These are phyloP conservation scores for Leucoraja ocellata DNA, from an alignment of 2,797 vertebrate genomes.

Conservation along the genomic window DNA sequence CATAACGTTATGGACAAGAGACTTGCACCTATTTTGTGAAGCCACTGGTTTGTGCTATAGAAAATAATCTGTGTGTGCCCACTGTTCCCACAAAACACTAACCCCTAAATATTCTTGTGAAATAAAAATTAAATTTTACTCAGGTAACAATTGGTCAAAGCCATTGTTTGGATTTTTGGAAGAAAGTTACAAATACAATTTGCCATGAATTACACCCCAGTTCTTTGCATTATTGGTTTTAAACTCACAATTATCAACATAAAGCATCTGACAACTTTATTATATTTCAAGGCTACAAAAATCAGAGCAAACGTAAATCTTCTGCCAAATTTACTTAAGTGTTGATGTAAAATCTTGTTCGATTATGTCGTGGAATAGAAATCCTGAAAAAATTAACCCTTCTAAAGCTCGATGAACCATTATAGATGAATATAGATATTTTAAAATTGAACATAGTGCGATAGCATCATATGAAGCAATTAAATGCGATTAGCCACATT, in stretches of 20 bases:
- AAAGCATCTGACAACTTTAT: background rate
- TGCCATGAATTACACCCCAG: background rate
- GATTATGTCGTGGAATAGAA: background rate
- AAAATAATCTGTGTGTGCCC: background rate
- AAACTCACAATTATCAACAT: background rate
- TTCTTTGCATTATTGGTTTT: background rate
- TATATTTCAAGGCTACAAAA: background rate
- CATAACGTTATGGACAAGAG: background rate
- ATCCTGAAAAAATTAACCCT: constrained; percentile 5
- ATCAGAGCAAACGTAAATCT: background rate
- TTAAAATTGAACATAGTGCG: background rate
- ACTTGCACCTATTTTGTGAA: background rate
- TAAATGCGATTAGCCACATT: constrained; percentile 4
- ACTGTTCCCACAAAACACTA: background rate
- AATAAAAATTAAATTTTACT: background rate
- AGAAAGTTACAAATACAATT: background rate
- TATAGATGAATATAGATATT: background rate
- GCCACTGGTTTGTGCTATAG: background rate
- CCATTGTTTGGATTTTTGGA: background rate
- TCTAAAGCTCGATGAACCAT: background rate
- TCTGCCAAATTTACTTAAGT: constrained; percentile 1
- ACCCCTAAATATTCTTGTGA: background rate
- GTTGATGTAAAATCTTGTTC: background rate
- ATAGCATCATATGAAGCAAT: constrained; percentile 23
- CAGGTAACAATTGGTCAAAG: background rate